Evolutionary conservation across 2,797 vertebrate species (phyloP).

Genomic region (Anas flavirostris): DNA sequence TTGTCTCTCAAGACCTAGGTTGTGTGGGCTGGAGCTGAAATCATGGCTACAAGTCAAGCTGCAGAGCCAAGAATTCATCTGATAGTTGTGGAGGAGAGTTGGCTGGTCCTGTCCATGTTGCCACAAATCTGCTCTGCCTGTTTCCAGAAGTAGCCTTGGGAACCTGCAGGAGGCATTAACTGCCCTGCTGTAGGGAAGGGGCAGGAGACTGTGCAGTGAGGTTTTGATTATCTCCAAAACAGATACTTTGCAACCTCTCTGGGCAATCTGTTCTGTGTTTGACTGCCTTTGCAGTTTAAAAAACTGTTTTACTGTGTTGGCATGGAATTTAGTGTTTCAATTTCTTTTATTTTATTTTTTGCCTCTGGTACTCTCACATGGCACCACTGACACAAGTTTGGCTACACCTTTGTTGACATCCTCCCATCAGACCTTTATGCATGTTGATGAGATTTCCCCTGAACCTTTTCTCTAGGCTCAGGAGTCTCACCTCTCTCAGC

Average conservation of each 20-base stretch:
- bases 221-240: neutral
- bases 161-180: neutral
- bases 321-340: neutral
- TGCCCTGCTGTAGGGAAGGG: neutral
- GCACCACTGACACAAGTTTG: too few species aligned
- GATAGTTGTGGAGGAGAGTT: neutral
- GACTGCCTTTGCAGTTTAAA: neutral
- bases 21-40: neutral
- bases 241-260: neutral
- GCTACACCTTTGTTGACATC: neutral
- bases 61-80: neutral
- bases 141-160: neutral
- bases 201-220: neutral
- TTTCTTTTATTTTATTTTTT: neutral
- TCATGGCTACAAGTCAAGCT: neutral
- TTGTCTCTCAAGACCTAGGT: neutral
- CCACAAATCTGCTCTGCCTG: neutral
- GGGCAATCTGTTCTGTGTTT: neutral
- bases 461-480: neutral
- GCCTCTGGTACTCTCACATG: neutral
- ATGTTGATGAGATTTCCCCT: accelerated
- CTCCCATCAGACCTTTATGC: neutral
- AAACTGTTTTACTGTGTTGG: neutral
- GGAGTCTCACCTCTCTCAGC: neutral
- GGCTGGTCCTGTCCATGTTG: neutral